Evolutionary conservation across 2,797 vertebrate genomes (phyloP).

Genomic region (Chloroceryle amazona): DNA sequence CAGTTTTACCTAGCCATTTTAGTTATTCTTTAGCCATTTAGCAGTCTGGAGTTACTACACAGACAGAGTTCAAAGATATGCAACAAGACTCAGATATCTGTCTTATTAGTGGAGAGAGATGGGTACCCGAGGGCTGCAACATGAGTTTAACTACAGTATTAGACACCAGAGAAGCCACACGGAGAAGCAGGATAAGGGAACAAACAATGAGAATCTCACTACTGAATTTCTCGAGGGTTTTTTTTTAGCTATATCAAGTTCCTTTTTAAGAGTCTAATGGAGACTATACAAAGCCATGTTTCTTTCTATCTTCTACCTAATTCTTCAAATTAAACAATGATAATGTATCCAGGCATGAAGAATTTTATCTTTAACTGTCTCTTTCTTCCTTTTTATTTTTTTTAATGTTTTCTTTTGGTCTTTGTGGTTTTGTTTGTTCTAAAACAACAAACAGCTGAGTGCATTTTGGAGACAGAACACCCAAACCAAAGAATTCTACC

Average conservation of each 20-base stretch:
- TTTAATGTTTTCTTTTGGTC: no score
- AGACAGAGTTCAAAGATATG: slow-evolving; percentile 11
- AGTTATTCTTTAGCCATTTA: slow-evolving; percentile 18
- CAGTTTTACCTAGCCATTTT: background rate
- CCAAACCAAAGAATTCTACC: background rate
- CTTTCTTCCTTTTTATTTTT: no score
- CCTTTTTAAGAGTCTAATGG: background rate
- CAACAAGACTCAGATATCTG: background rate
- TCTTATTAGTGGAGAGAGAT: background rate
- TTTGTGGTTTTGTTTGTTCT: no score
- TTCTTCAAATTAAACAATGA: background rate
- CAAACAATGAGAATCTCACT: background rate
- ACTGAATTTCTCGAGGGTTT: background rate
- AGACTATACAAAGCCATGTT: background rate
- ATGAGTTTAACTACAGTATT: background rate
- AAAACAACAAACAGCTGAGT: no score
- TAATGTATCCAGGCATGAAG: background rate
- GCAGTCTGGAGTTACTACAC: slow-evolving; percentile 8
- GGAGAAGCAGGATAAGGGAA: background rate
- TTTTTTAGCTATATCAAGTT: rapidly evolving
- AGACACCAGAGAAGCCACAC: background rate
- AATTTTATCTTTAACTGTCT: background rate
- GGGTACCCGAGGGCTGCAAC: background rate
- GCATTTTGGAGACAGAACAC: background rate
- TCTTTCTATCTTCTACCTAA: background rate